A percentile compares a stretch with the other conserved stretches of the same genome.
Conservation (phyloP, 2,113 vertebrate species). For the Tringa solitaria region DNA sequence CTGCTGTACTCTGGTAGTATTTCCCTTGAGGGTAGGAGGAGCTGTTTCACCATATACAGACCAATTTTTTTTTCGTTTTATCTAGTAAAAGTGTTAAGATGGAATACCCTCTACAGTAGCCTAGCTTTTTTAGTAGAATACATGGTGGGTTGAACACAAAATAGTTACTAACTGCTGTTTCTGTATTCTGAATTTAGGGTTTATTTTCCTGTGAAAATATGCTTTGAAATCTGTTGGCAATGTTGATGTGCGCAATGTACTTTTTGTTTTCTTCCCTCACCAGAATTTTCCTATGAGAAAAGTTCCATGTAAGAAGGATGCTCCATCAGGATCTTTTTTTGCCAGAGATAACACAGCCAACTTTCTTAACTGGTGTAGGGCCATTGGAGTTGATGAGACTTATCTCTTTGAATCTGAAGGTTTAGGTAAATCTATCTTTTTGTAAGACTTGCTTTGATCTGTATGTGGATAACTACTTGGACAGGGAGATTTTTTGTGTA, state of each 20-base stretch:
- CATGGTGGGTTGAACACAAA: background rate
- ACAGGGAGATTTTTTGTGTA: background rate
- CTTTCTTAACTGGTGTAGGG: conserved; percentile 94
- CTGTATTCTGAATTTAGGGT: background rate
- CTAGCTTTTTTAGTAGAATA: background rate
- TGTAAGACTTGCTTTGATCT: background rate
- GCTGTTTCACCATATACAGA: background rate
- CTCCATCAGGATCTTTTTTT: conserved; percentile 94
- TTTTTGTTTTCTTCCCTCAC: conserved; percentile 29
- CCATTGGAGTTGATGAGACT: conserved; percentile 89
- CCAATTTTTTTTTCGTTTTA: background rate
- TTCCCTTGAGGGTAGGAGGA: background rate
- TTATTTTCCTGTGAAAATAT: background rate
- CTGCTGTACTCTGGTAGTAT: background rate
- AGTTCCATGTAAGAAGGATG: conserved; percentile 89
- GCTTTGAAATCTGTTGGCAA: background rate
- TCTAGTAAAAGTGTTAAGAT: background rate
- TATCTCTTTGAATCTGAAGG: conserved; percentile 98
- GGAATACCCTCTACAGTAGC: background rate
- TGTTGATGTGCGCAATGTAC: background rate
- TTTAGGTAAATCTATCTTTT: conserved; percentile 79
- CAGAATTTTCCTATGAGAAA: conserved; percentile 87
- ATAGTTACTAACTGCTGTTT: background rate
- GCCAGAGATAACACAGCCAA: conserved; percentile 97
- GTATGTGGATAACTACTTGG: background rate